Base-by-base conservation (phyloP, 2,888 invertebrate genomes). In the Acrocyrtus sp. region DNA sequence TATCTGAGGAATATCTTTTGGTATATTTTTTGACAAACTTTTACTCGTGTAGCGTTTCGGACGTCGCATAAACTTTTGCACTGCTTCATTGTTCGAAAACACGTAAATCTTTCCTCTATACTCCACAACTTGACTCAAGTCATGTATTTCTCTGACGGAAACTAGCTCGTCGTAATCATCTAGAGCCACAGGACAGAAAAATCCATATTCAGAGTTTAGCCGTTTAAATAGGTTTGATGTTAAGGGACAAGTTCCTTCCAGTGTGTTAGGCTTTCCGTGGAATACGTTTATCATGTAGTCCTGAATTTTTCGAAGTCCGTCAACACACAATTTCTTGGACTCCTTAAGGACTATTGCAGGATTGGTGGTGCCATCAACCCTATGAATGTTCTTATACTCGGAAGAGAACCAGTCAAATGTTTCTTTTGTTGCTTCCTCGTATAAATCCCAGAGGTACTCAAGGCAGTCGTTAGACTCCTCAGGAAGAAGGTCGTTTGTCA, bases 161-260 rank as follows among this genome's bases (percentile, higher is more conserved):
- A 73, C 48, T n/a, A 78, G 19, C 19, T 78, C 78, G 17, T 76
- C 63, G 4, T 10, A 4, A 15, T 78, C 78, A 29, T 76, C 76
- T n/a, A 78, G 43, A 1, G 76, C 66, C 3, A 78, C 78, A 6
- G 78, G 76, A 58, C 76, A 76, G 47, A 70, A 76, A 48, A 65
- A 66, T 19, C 75, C 72, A 58, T 73, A 78, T 8, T 61, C 70
- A 3, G 56, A 51, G 22, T 56, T 73, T 1, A 78, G 61, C 17
- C 63, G 50, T 3, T 29, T 19, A 39, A 66, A 69, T n/a, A 78
- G 24, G 10, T 68, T 68, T n/a, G 69, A 69, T 3, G 76, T 76
- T 19, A 78, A 47, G 0, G 78, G 76, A 34, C 74, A 65, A 17
- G 72, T 72, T 41, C 70, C 74, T 27, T 76, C 76, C 10, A 78